A percentile compares a stretch with the other conserved stretches of the same genome.
Conservation (phyloP, 2,113 vertebrate species). For the Brachirus orientalis region DNA sequence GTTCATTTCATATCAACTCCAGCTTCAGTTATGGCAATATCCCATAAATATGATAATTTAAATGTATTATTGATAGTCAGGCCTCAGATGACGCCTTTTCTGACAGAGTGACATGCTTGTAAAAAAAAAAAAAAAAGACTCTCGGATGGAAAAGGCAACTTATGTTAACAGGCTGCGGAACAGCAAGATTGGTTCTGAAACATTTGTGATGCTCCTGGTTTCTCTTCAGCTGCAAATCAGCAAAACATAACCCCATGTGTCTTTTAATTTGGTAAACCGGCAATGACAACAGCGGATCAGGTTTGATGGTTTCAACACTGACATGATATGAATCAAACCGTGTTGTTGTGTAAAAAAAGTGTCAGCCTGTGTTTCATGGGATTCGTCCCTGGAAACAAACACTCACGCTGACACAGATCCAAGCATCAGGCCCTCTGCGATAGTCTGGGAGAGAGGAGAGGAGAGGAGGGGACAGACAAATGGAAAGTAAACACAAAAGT, state of each 20-base stretch:
- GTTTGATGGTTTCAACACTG: constrained; percentile 41
- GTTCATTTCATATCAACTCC: constrained; percentile 36
- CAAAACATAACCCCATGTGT: constrained; percentile 18
- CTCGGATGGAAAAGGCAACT: constrained; percentile 13
- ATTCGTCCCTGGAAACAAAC: constrained; percentile 32
- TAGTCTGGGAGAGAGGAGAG: constrained; percentile 68
- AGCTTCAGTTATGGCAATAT: constrained; percentile 26
- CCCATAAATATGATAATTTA: constrained; percentile 52
- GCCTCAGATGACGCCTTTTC: constrained; percentile 29
- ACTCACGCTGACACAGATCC: constrained; percentile 84
- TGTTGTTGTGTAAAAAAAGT: constrained; percentile 58
- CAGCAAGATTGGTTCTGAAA: constrained; percentile 30
- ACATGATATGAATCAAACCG: constrained; percentile 33
- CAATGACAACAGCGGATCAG: constrained; percentile 45
- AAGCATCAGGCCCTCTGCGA: constrained; percentile 82
- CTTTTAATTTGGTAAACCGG: constrained; percentile 39
- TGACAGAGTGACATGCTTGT: constrained; percentile 18
- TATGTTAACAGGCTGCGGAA: constrained; percentile 15
- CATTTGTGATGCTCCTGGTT: constrained; percentile 13
- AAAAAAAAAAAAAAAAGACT: constrained; percentile 1
- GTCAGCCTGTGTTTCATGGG: constrained; percentile 18
- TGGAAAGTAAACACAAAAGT: constrained; percentile 37
- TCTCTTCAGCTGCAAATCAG: neutral
- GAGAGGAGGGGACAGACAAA: constrained; percentile 17
- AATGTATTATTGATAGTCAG: constrained; percentile 45